Percentiles rank a stretch among this genome's conserved stretches.
phyloP scores from a whole-genome alignment of 2,888 invertebrate species.

The Drepanosiphum platanoidis region DNA sequence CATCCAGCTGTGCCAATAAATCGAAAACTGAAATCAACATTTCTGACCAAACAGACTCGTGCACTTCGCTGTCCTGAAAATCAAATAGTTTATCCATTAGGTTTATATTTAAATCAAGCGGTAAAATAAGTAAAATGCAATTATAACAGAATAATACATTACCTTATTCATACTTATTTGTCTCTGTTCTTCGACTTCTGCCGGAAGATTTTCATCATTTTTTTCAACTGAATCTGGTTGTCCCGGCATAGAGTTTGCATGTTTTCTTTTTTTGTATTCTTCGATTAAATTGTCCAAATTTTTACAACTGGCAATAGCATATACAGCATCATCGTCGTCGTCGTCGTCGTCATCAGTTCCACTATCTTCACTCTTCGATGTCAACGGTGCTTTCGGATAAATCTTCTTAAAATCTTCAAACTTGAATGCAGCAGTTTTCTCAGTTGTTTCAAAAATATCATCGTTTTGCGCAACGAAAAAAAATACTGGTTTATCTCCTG shows the following conservation, averaged over 20 bases:
- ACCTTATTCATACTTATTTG: constrained; percentile 85
- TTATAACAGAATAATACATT: constrained; percentile 61
- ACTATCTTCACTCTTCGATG: constrained; percentile 57
- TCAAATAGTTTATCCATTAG: constrained; percentile 17
- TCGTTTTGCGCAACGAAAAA: constrained; percentile 72
- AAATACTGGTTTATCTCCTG: constrained; percentile 72
- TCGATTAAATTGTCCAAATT: constrained; percentile 67
- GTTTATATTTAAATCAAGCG: background rate
- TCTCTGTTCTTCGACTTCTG: constrained; percentile 85
- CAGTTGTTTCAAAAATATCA: constrained; percentile 67
- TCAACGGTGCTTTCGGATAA: constrained; percentile 60
- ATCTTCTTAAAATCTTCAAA: constrained; percentile 63
- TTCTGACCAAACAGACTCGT: constrained; percentile 84
- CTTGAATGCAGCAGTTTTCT: constrained; percentile 53
- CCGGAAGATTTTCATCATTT: constrained; percentile 75
- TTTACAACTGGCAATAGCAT: constrained; percentile 63
- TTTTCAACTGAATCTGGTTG: constrained; percentile 43
- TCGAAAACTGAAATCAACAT: constrained; percentile 87
- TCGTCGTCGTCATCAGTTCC: constrained; percentile 63
- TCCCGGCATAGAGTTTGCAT: constrained; percentile 68
- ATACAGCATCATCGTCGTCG: constrained; percentile 63
- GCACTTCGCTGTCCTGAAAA: constrained; percentile 81
- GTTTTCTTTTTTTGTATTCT: constrained; percentile 71
- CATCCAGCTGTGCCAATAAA: constrained; percentile 70
- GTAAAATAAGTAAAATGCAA: constrained; percentile 63